Conservation (phyloP, 37 sponge, comb jelly and placozoan genomes). For the Ephydatia muelleri region DNA sequence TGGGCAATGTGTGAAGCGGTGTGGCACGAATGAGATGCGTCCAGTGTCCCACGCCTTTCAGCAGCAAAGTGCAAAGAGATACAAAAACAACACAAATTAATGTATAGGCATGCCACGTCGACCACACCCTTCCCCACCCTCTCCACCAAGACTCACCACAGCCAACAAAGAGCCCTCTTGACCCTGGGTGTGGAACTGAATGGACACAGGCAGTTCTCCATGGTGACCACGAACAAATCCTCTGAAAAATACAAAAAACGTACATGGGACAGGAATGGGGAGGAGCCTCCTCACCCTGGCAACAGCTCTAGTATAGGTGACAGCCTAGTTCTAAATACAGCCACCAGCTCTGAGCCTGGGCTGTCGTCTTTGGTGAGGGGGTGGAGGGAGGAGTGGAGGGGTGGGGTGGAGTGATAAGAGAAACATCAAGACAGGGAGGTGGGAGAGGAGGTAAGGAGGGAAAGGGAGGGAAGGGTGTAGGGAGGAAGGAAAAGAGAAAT, state of each 20-base stretch:
- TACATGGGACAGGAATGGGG: not conserved
- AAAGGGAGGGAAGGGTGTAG: not conserved
- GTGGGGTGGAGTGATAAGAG: not conserved
- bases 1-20: no score
- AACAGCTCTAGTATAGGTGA: conserved; percentile 47
- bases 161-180: conserved; percentile 40
- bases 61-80: no score
- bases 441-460: not conserved
- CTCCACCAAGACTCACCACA: conserved; percentile 29
- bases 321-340: conserved; percentile 41
- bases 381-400: not conserved
- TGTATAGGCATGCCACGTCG: not conserved
- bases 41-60: conserved; percentile 68
- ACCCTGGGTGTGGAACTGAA: conserved; percentile 32
- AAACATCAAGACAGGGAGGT: not conserved
- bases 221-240: conserved; percentile 53
- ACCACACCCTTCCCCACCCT: not conserved
- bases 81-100: no score
- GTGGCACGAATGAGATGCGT: conserved; percentile 11
- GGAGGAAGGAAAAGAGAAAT: not conserved
- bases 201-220: conserved; percentile 37
- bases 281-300: conserved; percentile 36
- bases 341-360: conserved; percentile 50
- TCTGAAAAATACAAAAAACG: not conserved
- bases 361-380: conserved; percentile 32